Base-by-base conservation (phyloP, 2,888 invertebrate species). In the Drosophila lutescens region DNA sequence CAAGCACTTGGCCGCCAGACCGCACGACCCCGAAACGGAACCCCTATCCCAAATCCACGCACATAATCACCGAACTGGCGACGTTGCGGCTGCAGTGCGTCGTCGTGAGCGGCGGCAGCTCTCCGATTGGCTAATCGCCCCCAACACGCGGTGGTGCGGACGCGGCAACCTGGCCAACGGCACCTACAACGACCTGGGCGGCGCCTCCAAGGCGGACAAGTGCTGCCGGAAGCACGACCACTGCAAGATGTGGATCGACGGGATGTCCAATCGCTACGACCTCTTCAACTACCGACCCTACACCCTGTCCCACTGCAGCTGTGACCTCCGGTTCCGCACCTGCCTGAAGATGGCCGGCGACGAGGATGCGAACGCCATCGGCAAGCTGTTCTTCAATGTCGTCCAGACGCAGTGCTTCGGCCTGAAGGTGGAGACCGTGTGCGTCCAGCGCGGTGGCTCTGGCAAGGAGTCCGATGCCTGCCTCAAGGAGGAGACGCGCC, bases 101-200 rank as follows among this genome's bases (percentile, higher is more conserved):
- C 56, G 69, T 23, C 43, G 43, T 6, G 20, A 43, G 20, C 44
- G 46, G 12, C 85, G 91, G 51, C 92, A 92, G 9, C 87, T 89
- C 65, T 89, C 90, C 13, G 96, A 96, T 90, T 92, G 96, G 80
- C 93, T 97, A 63, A 95, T 97, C 74, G 95, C 97, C 50, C 98
- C 98, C 0, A 98, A 98, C 51, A 98, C 98, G 0, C 96, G 97
- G 90, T 98, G 98, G 98, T 98, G 98, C 92, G 98, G 98, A 26
- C 96, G 96, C 82, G 98, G 98, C 1, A 95, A 95, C 89, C 94
- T 95, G 0, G 97, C 98, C 6, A 91, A 90, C 62, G 89, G 95
- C 44, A 95, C 95, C 77, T 97, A 96, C 91, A 96, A 96, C 59
- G 95, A 97, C 81, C 94, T 98, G 47, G 98, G 98, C 9, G 96